These are phyloP conservation scores for Catocala nupta DNA, from an alignment of 2,888 invertebrate species.

Conservation along the genomic window DNA sequence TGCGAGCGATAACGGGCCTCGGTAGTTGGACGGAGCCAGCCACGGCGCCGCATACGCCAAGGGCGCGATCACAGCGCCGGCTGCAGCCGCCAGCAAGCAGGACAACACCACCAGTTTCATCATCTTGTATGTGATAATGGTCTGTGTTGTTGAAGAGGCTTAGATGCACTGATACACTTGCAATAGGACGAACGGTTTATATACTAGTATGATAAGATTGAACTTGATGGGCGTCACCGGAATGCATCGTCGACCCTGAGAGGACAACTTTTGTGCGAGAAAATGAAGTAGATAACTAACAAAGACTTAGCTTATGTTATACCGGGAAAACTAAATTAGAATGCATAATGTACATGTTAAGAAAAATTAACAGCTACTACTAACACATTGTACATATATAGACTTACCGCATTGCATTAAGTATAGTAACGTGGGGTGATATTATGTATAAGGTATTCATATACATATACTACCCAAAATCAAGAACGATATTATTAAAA, in stretches of 20 bases:
- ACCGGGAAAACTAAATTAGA: too few species aligned
- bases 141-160: slow-evolving; percentile 76
- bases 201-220: slow-evolving; percentile 60
- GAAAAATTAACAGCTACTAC: too few species aligned
- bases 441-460: too few species aligned
- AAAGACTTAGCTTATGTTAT: slow-evolving; percentile 3
- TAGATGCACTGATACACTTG: slow-evolving; percentile 70
- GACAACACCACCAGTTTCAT: slow-evolving; percentile 88
- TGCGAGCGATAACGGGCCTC: slow-evolving; percentile 76
- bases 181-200: slow-evolving; percentile 59
- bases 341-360: too few species aligned
- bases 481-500: too few species aligned
- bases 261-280: slow-evolving; percentile 69
- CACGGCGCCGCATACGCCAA: slow-evolving; percentile 28
- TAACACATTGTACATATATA: too few species aligned
- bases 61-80: slow-evolving; percentile 66
- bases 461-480: too few species aligned
- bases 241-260: slow-evolving; percentile 71
- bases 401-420: too few species aligned
- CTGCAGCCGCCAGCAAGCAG: slow-evolving; percentile 86
- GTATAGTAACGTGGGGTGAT: too few species aligned
- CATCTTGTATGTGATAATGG: slow-evolving; percentile 73
- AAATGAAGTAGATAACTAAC: slow-evolving; percentile 49
- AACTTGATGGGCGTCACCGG: slow-evolving; percentile 65
- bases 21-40: slow-evolving; percentile 67